Evolutionary conservation across 2,113 vertebrate species (phyloP).

Genomic region (Lethenteron reissneri): DNA sequence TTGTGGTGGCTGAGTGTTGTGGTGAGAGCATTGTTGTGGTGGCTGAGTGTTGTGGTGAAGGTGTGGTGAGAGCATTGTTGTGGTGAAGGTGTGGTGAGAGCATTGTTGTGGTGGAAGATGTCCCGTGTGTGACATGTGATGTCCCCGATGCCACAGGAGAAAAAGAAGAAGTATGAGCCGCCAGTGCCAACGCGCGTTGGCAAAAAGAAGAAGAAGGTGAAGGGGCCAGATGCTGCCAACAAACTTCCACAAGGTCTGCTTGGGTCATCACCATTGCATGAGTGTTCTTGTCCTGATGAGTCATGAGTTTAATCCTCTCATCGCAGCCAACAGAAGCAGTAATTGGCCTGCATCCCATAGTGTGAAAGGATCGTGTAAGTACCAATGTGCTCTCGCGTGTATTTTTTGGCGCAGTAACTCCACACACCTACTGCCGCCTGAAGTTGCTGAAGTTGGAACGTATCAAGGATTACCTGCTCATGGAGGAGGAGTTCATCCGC

Average conservation of each 20-base stretch:
- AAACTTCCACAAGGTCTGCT: constrained; percentile 62
- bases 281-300: too few relatives aligned
- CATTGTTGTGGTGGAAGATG: too few relatives aligned
- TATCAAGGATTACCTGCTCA: constrained; percentile 90
- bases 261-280: background rate
- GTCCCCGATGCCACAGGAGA: constrained; percentile 35
- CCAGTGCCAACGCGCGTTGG: constrained; percentile 96
- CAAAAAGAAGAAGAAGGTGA: constrained; percentile 91
- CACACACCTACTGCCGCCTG: constrained; percentile 84
- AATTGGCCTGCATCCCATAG: too few relatives aligned
- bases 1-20: too few relatives aligned
- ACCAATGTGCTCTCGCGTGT: background rate
- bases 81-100: too few relatives aligned
- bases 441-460: constrained; percentile 79
- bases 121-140: too few relatives aligned
- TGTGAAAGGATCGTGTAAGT: too few relatives aligned
- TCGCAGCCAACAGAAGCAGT: too few relatives aligned
- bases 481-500: constrained; percentile 97
- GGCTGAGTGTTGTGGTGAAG: too few relatives aligned
- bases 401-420: constrained; percentile 41
- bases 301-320: too few relatives aligned
- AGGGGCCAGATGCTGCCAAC: constrained; percentile 90
- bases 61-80: too few relatives aligned
- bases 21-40: too few relatives aligned
- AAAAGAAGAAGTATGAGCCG: constrained; percentile 97